Conservation (phyloP, 2,888 invertebrate genomes). For the Capitulum mitella region DNA sequence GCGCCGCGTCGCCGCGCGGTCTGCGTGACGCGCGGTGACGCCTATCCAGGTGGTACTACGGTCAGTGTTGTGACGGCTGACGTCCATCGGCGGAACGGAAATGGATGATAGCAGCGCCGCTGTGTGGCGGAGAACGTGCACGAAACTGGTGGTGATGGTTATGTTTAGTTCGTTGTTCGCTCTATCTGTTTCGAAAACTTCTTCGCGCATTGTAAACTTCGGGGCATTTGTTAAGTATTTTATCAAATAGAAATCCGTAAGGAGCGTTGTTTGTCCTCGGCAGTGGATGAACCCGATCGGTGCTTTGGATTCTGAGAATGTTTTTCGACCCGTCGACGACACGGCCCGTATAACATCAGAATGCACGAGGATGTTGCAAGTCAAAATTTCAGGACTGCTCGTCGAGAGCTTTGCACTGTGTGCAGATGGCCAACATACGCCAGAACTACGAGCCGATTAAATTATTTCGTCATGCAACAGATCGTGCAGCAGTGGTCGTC, state of each 20-base stretch:
- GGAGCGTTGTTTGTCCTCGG: background rate
- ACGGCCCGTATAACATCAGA: too few relatives aligned
- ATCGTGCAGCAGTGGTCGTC: too few relatives aligned
- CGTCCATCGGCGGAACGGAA: background rate
- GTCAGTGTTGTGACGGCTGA: background rate
- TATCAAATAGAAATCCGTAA: background rate
- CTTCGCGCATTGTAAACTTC: background rate
- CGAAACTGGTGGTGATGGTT: background rate
- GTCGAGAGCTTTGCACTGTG: too few relatives aligned
- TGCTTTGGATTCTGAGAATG: too few relatives aligned
- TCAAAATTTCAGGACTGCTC: too few relatives aligned
- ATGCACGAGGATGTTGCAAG: too few relatives aligned
- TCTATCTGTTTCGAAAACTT: background rate
- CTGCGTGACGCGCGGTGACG: background rate
- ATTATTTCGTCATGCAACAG: too few relatives aligned
- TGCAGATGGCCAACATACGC: too few relatives aligned
- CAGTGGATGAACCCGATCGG: too few relatives aligned
- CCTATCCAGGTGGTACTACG: background rate
- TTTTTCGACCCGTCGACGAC: too few relatives aligned
- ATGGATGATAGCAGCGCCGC: background rate
- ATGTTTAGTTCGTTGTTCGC: background rate
- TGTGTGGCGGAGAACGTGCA: background rate
- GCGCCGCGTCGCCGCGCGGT: background rate
- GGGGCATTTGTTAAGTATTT: conserved; percentile 23
- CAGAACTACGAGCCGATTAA: too few relatives aligned